These are phyloP conservation scores for Triplophysa rosa DNA, from an alignment of 2,113 vertebrate genomes.

Conservation along the genomic window DNA sequence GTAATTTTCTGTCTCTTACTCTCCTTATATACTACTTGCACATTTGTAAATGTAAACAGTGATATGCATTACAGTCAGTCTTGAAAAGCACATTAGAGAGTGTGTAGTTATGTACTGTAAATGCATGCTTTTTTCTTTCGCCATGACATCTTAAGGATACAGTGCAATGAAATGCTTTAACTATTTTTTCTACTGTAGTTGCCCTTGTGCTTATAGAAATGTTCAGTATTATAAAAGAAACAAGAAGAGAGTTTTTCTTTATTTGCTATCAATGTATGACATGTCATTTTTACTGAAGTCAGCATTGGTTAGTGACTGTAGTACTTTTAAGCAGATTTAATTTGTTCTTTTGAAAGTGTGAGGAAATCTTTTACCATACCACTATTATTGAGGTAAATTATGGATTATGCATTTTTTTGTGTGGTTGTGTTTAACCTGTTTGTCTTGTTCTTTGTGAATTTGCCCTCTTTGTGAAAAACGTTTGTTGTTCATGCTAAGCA, in stretches of 20 bases:
- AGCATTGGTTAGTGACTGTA: background rate
- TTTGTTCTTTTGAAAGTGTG: background rate
- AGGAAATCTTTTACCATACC: background rate
- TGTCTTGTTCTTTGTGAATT: conserved; percentile 34
- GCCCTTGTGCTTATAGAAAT: too few relatives aligned
- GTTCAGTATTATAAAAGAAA: too few relatives aligned
- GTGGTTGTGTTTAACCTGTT: conserved; percentile 17
- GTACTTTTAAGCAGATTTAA: background rate
- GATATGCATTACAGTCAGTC: background rate
- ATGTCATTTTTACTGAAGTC: background rate
- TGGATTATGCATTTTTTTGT: background rate
- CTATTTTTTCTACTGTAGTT: too few relatives aligned
- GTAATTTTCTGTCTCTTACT: background rate
- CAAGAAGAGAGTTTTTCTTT: too few relatives aligned
- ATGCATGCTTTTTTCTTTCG: too few relatives aligned
- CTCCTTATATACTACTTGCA: background rate
- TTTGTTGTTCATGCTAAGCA: background rate
- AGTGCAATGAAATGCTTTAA: too few relatives aligned
- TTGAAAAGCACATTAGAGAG: too few relatives aligned
- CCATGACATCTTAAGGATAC: too few relatives aligned
- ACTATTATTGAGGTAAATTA: background rate
- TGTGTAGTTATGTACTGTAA: too few relatives aligned
- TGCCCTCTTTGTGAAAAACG: background rate
- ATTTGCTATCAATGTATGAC: background rate
- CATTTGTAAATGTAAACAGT: background rate